A percentile compares a stretch with the other conserved stretches of the same genome.
Conservation (phyloP, 2,888 invertebrate genomes). For the Napeogenes sylphis region DNA sequence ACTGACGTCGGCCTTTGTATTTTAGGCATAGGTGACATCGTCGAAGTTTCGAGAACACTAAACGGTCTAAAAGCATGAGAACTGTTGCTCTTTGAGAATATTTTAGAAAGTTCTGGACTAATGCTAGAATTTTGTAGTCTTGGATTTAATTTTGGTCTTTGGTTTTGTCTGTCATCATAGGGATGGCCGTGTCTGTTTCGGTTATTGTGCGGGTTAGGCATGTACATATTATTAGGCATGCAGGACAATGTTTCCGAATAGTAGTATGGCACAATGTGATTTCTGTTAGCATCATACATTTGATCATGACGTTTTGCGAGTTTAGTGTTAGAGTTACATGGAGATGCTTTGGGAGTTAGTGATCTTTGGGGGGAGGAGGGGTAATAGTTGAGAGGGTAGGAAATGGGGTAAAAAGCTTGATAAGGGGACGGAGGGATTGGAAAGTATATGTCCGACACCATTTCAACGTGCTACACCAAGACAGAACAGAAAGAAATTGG, state of each 20-base stretch:
- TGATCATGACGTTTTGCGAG: slow-evolving; percentile 64
- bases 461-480: slow-evolving; percentile 83
- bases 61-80: slow-evolving; percentile 63
- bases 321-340: slow-evolving; percentile 46
- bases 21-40: slow-evolving; percentile 51
- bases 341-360: slow-evolving; percentile 57
- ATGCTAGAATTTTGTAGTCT: slow-evolving; percentile 46
- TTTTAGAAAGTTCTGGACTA: slow-evolving; percentile 52
- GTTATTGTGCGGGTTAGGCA: slow-evolving; percentile 47
- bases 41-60: slow-evolving; percentile 64
- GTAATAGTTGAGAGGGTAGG: slow-evolving; percentile 72
- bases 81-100: slow-evolving; percentile 50
- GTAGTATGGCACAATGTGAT: slow-evolving; percentile 71
- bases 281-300: slow-evolving; percentile 77
- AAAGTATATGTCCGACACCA: slow-evolving; percentile 86
- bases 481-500: slow-evolving; percentile 72
- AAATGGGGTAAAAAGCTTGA: slow-evolving; percentile 67
- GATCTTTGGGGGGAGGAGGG: slow-evolving; percentile 54
- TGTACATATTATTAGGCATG: slow-evolving; percentile 67
- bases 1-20: slow-evolving; percentile 65
- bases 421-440: slow-evolving; percentile 73
- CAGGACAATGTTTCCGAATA: slow-evolving; percentile 68
- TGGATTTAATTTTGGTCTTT: slow-evolving; percentile 49
- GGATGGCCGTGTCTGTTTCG: slow-evolving; percentile 60
- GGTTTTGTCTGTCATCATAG: slow-evolving; percentile 56